These are phyloP conservation scores for Aramus guarauna DNA, from an alignment of 2,113 vertebrate species.

Conservation along the genomic window DNA sequence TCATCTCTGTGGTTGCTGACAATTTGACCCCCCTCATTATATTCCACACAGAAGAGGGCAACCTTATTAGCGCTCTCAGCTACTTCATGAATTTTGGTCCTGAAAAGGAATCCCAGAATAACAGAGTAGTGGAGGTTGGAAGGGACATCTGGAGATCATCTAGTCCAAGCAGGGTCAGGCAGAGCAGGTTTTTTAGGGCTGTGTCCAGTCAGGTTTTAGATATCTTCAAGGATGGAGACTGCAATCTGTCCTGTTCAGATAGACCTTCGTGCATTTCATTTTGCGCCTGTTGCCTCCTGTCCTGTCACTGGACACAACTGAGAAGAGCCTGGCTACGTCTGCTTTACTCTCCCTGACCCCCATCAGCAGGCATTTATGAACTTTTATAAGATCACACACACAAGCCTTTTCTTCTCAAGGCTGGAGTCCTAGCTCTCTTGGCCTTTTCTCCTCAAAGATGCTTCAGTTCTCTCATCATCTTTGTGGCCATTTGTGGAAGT, in stretches of 20 bases:
- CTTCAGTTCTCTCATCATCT: neutral
- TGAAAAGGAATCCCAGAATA: neutral
- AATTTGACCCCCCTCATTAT: neutral
- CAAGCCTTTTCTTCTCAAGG: neutral
- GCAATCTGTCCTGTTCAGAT: neutral
- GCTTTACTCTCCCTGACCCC: neutral
- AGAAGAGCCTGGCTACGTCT: neutral
- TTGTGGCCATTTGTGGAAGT: neutral
- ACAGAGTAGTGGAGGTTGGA: neutral
- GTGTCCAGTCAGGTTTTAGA: neutral
- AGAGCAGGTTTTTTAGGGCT: neutral
- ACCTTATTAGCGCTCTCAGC: neutral
- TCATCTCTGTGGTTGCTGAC: neutral
- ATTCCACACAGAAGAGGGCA: neutral
- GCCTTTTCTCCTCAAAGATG: neutral
- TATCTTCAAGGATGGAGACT: neutral
- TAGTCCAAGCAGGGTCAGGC: neutral
- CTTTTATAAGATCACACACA: neutral
- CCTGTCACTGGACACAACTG: neutral
- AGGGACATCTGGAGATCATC: neutral
- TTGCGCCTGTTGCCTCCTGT: neutral
- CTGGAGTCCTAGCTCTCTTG: neutral
- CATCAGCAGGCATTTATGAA: neutral
- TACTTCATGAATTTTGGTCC: neutral
- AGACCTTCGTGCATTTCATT: neutral